Evolutionary conservation across 23 tunicate genomes (phyloP).

Genomic region (Trididemnum nubilum): DNA sequence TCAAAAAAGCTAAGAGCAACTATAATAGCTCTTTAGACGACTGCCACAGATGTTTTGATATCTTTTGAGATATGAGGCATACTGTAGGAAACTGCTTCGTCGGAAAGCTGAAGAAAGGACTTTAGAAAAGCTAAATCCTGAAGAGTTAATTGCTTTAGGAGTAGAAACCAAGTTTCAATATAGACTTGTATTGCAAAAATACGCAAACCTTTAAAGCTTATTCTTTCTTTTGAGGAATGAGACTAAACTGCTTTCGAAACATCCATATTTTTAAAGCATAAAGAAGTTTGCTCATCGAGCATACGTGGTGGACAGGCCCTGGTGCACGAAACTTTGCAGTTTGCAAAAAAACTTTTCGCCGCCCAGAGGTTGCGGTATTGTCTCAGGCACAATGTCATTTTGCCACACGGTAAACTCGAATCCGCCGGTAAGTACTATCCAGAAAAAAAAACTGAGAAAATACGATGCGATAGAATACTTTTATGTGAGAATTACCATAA

Average conservation of each 20-base stretch:
- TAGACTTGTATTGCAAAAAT: no score
- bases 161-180: neutral
- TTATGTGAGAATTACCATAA: no score
- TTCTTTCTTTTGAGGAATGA: neutral
- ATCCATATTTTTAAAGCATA: no score
- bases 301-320: neutral
- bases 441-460: no score
- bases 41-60: no score
- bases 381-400: no score
- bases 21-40: neutral
- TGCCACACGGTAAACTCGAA: no score
- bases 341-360: no score
- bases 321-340: neutral
- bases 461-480: no score
- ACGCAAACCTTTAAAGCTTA: neutral
- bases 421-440: no score
- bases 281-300: neutral
- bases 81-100: neutral
- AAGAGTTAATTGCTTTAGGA: neutral
- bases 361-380: no score
- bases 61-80: neutral
- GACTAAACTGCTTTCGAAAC: no score
- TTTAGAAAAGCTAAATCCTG: neutral
- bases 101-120: neutral
- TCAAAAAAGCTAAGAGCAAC: neutral